phyloP scores from a whole-genome alignment of 2,113 vertebrate species.

The Sprattus sprattus region DNA sequence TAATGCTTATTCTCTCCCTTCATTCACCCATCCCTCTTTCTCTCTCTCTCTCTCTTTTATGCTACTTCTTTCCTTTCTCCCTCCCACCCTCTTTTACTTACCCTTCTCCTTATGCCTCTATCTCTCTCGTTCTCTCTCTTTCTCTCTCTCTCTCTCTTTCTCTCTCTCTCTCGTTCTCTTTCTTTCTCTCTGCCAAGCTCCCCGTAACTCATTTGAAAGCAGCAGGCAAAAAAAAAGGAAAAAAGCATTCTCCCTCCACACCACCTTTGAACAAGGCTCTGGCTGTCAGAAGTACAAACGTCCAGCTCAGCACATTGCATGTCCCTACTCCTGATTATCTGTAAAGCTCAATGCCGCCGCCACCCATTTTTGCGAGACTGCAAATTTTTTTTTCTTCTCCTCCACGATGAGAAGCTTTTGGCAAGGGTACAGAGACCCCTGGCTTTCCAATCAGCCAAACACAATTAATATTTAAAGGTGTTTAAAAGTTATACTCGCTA shows the following conservation, averaged over 20 bases:
- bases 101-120: neutral
- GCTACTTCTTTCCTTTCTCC: neutral
- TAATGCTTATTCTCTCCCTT: neutral
- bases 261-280: neutral
- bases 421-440: neutral
- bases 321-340: neutral
- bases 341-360: neutral
- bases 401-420: neutral
- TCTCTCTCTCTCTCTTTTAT: neutral
- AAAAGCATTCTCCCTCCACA: neutral
- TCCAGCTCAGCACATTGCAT: slow-evolving; percentile 6
- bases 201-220: neutral
- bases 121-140: neutral
- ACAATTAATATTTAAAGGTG: neutral
- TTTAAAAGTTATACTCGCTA: neutral
- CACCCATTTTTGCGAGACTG: neutral
- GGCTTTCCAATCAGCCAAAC: neutral
- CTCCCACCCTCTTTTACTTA: neutral
- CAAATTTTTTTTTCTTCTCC: neutral
- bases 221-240: neutral
- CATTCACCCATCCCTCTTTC: neutral
- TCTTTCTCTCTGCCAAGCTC: neutral
- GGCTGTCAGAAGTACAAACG: slow-evolving; percentile 1
- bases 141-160: neutral
- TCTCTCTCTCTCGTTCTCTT: neutral